Evolutionary conservation across 2,888 invertebrate genomes (phyloP).

Genomic region (Noctua comes): DNA sequence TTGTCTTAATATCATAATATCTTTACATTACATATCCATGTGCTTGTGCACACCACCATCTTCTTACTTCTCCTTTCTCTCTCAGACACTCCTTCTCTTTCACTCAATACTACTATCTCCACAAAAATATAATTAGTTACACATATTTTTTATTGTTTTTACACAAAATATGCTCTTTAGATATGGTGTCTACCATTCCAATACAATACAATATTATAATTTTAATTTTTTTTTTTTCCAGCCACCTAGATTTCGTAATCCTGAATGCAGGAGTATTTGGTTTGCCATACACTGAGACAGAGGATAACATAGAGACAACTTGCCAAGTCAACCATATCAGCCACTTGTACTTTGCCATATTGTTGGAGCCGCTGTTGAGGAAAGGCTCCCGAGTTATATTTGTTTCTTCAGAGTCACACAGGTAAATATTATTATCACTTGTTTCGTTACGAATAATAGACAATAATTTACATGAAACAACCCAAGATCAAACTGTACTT

Average conservation of each 20-base stretch:
- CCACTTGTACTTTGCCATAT: constrained; percentile 94
- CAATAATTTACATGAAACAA: background rate
- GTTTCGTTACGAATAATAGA: background rate
- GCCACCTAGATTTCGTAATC: constrained; percentile 93
- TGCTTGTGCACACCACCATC: background rate
- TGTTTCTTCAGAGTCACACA: constrained; percentile 97
- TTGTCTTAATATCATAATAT: background rate
- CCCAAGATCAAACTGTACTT: background rate
- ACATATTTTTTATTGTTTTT: background rate
- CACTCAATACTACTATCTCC: background rate
- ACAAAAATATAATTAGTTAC: background rate
- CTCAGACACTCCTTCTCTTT: background rate
- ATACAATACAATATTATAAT: background rate
- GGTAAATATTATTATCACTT: constrained; percentile 84
- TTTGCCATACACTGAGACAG: constrained; percentile 92
- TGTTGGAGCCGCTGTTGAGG: constrained; percentile 93
- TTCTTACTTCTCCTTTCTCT: background rate
- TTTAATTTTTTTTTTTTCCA: constrained; percentile 75
- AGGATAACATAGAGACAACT: constrained; percentile 94
- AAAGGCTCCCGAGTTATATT: constrained; percentile 94
- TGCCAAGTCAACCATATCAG: constrained; percentile 97
- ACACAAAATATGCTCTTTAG: background rate
- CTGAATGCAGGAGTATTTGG: constrained; percentile 96
- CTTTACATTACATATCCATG: background rate
- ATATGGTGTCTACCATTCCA: background rate